A percentile compares a stretch with the other conserved stretches of the same genome.
Conservation (phyloP, 2,888 invertebrate species). For the Charanyca ferruginea region DNA sequence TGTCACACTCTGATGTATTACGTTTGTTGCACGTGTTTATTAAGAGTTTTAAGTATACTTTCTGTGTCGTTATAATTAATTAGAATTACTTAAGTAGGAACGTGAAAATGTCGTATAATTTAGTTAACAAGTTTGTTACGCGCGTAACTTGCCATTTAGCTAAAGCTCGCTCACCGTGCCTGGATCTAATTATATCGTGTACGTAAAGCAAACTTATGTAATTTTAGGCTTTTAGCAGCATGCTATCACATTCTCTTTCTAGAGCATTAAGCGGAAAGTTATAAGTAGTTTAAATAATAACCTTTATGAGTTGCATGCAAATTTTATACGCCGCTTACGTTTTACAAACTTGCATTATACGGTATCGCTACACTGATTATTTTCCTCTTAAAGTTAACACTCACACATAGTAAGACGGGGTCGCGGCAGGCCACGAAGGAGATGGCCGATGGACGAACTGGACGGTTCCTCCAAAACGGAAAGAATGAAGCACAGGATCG, state of each 20-base stretch:
- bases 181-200: conserved; percentile 71
- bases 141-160: conserved; percentile 75
- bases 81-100: conserved; percentile 72
- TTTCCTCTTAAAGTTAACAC: neutral
- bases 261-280: conserved; percentile 35
- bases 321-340: conserved; percentile 8
- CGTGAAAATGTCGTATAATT: conserved; percentile 78
- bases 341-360: conserved; percentile 7
- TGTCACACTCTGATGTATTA: conserved; percentile 50
- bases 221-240: conserved; percentile 64
- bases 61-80: conserved; percentile 75
- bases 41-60: conserved; percentile 67
- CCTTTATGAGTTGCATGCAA: conserved; percentile 33
- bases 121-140: conserved; percentile 77
- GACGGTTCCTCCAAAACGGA: too few relatives aligned
- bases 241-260: conserved; percentile 53
- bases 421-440: too few relatives aligned
- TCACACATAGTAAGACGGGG: too few relatives aligned
- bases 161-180: conserved; percentile 67
- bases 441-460: too few relatives aligned
- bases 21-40: conserved; percentile 54
- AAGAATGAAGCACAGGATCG: too few relatives aligned
- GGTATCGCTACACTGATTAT: neutral
- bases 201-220: conserved; percentile 63
- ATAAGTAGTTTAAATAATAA: conserved; percentile 43